Evolutionary conservation across 2,113 vertebrate species (phyloP), one percentile per base, ranked within the genome.

Genomic region (Lophura nycthemera): DNA sequence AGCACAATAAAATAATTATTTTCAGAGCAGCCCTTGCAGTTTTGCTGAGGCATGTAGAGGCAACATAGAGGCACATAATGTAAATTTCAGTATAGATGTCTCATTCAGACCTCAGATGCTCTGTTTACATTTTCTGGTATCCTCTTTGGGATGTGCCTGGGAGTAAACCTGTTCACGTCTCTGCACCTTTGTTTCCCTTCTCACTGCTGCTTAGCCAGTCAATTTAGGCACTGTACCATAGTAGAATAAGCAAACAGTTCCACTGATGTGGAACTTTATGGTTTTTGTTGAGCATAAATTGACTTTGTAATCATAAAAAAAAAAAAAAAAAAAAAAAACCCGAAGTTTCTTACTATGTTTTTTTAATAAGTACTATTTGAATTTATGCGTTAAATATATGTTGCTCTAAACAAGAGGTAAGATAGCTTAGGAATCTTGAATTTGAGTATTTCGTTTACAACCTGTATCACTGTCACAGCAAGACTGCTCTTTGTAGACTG

Each of bases 151-250:
- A 87, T 72, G 13, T 45, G 48, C 22, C 6, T 57, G 30, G 30
- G 30, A n/a, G 30, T 7, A 85, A 48, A 79, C 13, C 4, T 30
- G 10, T 84, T 87, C 14, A 36, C 2, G 1, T 64, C 32, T n/a
- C 17, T 60, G 21, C 15, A 21, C 27, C 8, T 78, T 73, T 36
- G 4, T 48, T 56, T 90, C 6, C n/a, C 38, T 21, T 50, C 19
- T 61, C 8, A 9, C 15, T 61, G 18, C 27, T 80, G n/a, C 16
- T 8, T 34, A 24, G 13, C 20, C 43, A 36, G 24, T 40, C 43
- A 1, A 0, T 57, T 82, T 21, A 65, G 50, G 30, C 4, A n/a
- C 25, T 38, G 17, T 3, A 45, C 22, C 0, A 1, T 3, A 7
- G 1, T 66, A 67, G 38, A 45, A 27, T 30, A 70, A 67, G 10